phyloP scores from a whole-genome alignment of 2,113 vertebrate species.

The Atrichornis clamosus region DNA sequence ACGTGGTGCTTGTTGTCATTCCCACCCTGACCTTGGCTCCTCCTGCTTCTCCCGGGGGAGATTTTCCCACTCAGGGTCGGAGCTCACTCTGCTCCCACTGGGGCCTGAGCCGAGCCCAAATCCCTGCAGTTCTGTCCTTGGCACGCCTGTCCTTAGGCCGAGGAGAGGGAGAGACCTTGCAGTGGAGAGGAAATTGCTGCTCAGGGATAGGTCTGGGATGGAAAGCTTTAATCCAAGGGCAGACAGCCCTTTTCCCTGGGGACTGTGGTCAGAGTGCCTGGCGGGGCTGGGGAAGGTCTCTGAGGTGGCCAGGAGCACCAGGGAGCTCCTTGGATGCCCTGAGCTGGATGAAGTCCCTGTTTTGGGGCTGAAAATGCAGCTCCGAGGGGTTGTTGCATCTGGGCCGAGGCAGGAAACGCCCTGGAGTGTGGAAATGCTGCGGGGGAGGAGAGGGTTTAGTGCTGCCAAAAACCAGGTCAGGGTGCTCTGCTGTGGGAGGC shows the following conservation, averaged over 20 bases:
- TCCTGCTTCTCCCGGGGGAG: neutral
- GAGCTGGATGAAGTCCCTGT: neutral
- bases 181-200: neutral
- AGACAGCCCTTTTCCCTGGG: neutral
- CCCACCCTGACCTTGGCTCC: neutral
- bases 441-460: neutral
- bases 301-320: neutral
- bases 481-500: neutral
- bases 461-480: neutral
- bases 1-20: neutral
- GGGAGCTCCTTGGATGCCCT: neutral
- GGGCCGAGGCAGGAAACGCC: neutral
- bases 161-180: neutral
- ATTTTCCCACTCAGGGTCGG: fast-evolving
- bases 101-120: fast-evolving
- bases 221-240: neutral
- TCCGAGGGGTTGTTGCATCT: neutral
- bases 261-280: neutral
- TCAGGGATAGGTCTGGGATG: neutral
- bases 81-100: neutral
- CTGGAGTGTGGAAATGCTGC: neutral
- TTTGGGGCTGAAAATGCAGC: neutral
- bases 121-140: neutral
- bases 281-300: neutral
- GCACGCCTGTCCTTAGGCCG: neutral